These are phyloP conservation scores for Vireo griseus DNA, from an alignment of 2,797 vertebrate species.

Conservation along the genomic window DNA sequence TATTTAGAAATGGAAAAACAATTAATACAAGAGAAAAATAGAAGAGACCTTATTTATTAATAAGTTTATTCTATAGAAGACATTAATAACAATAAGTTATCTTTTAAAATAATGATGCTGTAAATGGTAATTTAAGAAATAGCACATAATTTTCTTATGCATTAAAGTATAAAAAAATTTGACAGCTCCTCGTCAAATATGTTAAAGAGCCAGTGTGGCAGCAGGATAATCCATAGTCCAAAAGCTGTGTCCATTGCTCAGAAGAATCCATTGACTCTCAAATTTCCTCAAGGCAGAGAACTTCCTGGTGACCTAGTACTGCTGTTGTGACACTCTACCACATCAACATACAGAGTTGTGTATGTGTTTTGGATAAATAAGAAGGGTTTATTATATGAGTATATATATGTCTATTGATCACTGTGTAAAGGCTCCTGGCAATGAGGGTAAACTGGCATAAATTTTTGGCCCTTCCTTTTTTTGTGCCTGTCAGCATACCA, in stretches of 20 bases:
- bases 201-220: not conserved
- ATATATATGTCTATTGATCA: not conserved
- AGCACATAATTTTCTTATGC: not conserved
- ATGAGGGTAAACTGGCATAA: not conserved
- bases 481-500: not conserved
- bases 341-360: accelerated
- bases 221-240: not conserved
- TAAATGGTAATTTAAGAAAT: not conserved
- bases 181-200: not conserved
- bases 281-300: not conserved
- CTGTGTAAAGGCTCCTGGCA: not conserved
- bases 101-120: not conserved
- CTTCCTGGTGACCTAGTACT: not conserved
- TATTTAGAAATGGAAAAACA: not conserved
- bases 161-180: not conserved
- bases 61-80: not conserved
- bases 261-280: not conserved
- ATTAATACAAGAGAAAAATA: not conserved
- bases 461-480: not conserved
- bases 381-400: not conserved
- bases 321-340: not conserved
- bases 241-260: not conserved
- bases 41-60: not conserved
- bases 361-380: not conserved
- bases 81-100: not conserved